phyloP scores from a whole-genome alignment of 2,113 vertebrate genomes.

The Tetraodon nigroviridis region DNA sequence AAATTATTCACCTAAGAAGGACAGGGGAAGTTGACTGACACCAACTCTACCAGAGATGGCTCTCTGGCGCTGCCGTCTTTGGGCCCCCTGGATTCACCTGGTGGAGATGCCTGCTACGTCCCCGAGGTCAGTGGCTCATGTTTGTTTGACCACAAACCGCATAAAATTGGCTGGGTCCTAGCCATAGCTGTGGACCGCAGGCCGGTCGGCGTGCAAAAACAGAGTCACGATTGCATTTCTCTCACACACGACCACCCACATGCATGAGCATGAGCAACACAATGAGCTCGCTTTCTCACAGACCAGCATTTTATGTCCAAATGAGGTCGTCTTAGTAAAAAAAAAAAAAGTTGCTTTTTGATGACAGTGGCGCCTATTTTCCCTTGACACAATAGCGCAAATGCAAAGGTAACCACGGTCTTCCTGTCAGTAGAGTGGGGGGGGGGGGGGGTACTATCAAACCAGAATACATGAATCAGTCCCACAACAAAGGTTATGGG shows the following conservation, averaged over 20 bases:
- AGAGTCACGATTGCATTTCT: slow-evolving; percentile 41
- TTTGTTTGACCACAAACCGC: slow-evolving; percentile 75
- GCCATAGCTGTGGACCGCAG: slow-evolving; percentile 46
- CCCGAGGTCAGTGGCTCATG: slow-evolving; percentile 67
- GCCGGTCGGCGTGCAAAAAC: slow-evolving; percentile 35
- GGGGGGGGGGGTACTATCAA: not conserved
- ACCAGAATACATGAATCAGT: slow-evolving; percentile 46
- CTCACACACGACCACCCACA: slow-evolving; percentile 39
- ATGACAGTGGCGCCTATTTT: slow-evolving; percentile 31
- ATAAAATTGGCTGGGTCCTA: slow-evolving; percentile 54
- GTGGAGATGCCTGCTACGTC: slow-evolving; percentile 34
- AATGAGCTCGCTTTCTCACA: slow-evolving; percentile 29
- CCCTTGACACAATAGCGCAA: slow-evolving; percentile 54
- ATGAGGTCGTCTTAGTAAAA: slow-evolving; percentile 34
- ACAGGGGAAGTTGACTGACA: slow-evolving; percentile 47
- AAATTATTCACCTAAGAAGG: slow-evolving; percentile 72
- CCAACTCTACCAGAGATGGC: slow-evolving; percentile 66
- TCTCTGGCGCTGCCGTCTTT: slow-evolving; percentile 45
- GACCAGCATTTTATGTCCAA: slow-evolving; percentile 13
- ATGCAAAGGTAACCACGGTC: slow-evolving; percentile 43
- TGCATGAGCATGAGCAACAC: slow-evolving; percentile 3
- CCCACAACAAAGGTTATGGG: slow-evolving; percentile 5
- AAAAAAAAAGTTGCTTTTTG: slow-evolving; percentile 30
- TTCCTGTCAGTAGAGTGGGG: slow-evolving; percentile 40
- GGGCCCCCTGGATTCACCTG: slow-evolving; percentile 46